These are phyloP conservation scores for Carollia perspicillata DNA, from an alignment of 2,113 vertebrate genomes.

Conservation along the genomic window DNA sequence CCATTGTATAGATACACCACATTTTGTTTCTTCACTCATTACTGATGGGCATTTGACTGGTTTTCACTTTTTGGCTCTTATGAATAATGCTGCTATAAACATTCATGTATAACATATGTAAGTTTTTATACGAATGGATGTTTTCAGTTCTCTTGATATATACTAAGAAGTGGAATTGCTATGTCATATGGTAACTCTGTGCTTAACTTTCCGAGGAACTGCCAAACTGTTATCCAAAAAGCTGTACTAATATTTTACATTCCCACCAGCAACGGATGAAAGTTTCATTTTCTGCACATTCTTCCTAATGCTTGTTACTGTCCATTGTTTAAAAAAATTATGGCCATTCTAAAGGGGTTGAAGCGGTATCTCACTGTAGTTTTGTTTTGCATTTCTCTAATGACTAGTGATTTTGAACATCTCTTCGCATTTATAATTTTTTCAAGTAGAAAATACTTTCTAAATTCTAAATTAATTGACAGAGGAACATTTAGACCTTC, in stretches of 20 bases:
- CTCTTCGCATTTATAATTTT: background rate
- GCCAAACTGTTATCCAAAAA: background rate
- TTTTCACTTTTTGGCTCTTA: background rate
- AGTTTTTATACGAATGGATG: background rate
- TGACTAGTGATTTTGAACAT: background rate
- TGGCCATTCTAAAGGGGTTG: background rate
- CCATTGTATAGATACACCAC: background rate
- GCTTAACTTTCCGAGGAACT: background rate
- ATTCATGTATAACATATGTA: background rate
- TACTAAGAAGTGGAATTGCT: background rate
- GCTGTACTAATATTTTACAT: background rate
- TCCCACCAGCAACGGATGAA: background rate
- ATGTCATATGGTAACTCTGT: background rate
- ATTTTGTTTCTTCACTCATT: background rate
- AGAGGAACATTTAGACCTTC: background rate
- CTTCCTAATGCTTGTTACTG: background rate
- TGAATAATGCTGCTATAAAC: background rate
- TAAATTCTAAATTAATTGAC: slow-evolving; percentile 10
- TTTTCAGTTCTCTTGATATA: background rate
- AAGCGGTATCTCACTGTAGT: background rate
- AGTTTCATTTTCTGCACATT: background rate
- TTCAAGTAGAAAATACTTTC: background rate
- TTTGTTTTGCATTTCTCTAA: background rate
- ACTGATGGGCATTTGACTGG: background rate
- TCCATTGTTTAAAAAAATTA: background rate